Percentiles rank a stretch among this genome's conserved stretches.
Evolutionary conservation across 2,113 vertebrate species (phyloP).

Genomic region (Thermophis baileyi): DNA sequence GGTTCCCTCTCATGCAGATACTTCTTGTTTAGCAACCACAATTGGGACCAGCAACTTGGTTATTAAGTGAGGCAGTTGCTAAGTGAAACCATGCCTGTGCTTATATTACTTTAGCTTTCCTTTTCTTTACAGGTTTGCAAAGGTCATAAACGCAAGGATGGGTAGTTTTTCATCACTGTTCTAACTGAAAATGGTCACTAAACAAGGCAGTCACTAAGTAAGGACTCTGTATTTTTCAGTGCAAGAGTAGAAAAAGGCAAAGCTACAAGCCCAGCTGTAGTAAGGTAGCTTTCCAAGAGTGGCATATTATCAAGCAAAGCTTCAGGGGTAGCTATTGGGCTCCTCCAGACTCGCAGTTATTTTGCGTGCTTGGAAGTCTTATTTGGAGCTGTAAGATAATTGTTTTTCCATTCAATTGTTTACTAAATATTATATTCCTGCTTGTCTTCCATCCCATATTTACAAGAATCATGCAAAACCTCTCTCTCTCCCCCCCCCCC

Average conservation of each 20-base stretch:
- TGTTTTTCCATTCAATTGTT: neutral
- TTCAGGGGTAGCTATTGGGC: neutral
- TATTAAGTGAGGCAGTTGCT: neutral
- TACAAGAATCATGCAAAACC: neutral
- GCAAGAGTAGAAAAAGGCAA: neutral
- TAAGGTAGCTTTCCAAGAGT: neutral
- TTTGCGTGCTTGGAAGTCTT: neutral
- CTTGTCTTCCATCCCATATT: neutral
- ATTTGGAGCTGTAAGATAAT: neutral
- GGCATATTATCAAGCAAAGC: neutral
- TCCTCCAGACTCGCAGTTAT: neutral
- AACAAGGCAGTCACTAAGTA: neutral
- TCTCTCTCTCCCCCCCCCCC: rapidly evolving
- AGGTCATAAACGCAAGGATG: neutral
- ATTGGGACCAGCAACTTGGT: neutral
- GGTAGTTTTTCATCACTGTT: neutral
- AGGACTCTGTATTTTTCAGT: neutral
- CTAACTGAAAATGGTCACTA: neutral
- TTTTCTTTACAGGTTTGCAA: neutral
- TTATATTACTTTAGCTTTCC: neutral
- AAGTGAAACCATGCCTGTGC: neutral
- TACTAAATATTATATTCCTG: neutral
- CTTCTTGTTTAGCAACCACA: neutral
- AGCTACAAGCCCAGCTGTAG: neutral
- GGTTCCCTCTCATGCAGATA: neutral